Base-by-base conservation (phyloP, 1,140 invertebrate species). In the Bursaphelenchus mucronatus region DNA sequence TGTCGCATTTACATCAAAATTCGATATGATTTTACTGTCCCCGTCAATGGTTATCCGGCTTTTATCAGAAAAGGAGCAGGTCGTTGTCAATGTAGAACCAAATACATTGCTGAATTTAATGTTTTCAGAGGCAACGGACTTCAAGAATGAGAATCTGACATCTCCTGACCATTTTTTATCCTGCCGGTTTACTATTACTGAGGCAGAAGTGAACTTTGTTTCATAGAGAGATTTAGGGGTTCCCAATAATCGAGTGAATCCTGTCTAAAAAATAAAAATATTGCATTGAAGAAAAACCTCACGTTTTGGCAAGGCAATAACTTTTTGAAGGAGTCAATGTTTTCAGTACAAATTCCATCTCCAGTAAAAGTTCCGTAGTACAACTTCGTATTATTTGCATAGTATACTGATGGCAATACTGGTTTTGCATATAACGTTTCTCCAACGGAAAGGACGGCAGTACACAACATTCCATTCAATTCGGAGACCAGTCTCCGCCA, bases 331-430 rank as follows among this genome's bases (percentile, higher is more conserved):
- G 57, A 19, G 9, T 64, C 50, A n/a, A 51, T 21, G 49, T 64
- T 64, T 51, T 64, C 63, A 8, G 63, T 64, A 40, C 63, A 64
- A 51, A 64, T 63, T 8, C 19, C 11, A 13, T 64, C 63, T 17
- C 63, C 63, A 13, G n/a, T 61, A 11, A 64, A 61, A 39, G 59
- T n/a, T 19, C 63, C 63, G 52, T 64, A 64, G 7, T 30, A 19
- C 15, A 65, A 15, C 9, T 43, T 10, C 41, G 10, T 40, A 41
- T 64, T 52, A 41, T 49, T 62, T 51, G 55, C 21, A 17, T 40
- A 9, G 13, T 30, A 30, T 3, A 30, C 30, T 30, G 30, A 30
- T 30, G 30, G 30, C 30, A 46, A 43, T 15, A 45, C 13, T 6
- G 47, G 49, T 40, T 17, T 39, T 9, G 63, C 30, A 15, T 19